Conservation (phyloP, 2,888 invertebrate genomes). For the Parelbella ahira region DNA sequence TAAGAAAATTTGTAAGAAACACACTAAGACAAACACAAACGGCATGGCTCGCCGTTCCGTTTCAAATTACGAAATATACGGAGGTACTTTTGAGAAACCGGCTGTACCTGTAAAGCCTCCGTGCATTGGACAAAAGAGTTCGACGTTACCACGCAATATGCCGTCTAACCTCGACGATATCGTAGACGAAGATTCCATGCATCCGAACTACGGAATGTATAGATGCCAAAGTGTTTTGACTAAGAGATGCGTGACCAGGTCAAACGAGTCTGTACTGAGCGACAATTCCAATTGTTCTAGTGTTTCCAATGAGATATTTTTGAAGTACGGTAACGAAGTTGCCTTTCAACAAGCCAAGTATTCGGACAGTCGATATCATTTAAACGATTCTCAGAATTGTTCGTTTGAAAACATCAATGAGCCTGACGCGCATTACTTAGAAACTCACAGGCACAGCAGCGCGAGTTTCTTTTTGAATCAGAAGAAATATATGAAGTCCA, state of each 20-base stretch:
- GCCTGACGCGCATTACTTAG: constrained; percentile 64
- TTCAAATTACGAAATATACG: constrained; percentile 88
- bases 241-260: constrained; percentile 80
- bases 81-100: constrained; percentile 60
- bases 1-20: constrained; percentile 77
- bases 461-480: constrained; percentile 91
- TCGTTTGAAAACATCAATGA: constrained; percentile 70
- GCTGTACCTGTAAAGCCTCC: constrained; percentile 60
- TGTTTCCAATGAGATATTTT: constrained; percentile 74
- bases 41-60: constrained; percentile 83
- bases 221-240: constrained; percentile 75
- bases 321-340: constrained; percentile 72
- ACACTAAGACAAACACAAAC: constrained; percentile 56
- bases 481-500: constrained; percentile 81
- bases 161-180: constrained; percentile 77
- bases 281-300: constrained; percentile 76
- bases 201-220: constrained; percentile 63
- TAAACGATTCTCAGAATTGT: constrained; percentile 71
- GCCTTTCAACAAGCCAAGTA: constrained; percentile 73
- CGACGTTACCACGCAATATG: constrained; percentile 74
- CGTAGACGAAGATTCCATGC: constrained; percentile 64
- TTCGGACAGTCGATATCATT: constrained; percentile 65
- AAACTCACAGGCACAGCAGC: constrained; percentile 84
- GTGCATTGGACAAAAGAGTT: constrained; percentile 67
- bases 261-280: constrained; percentile 77